Evolutionary conservation across 2,797 vertebrate species (phyloP), one percentile per base, ranked within the genome.

Genomic region (Calcarius lapponicus): DNA sequence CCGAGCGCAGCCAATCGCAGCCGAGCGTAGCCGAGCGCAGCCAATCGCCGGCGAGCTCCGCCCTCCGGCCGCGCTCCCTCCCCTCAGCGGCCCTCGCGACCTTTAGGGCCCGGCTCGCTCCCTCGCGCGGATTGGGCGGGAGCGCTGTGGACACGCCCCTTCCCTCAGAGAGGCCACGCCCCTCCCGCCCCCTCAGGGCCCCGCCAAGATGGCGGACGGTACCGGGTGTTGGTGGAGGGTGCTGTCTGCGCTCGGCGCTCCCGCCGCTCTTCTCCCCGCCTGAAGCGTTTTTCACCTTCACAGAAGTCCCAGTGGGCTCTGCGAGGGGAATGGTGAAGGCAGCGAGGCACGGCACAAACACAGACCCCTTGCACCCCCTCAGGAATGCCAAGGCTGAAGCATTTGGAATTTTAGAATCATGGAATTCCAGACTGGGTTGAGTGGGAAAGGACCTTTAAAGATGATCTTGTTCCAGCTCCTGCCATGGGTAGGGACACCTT

Each of bases 191-290:
- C 51, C 31, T 17, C 15, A 36, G 9, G 2, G 8, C 2, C 0
- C 18, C 2, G 31, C 5, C 29, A 13, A 50, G 28, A 57, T 58
- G 80, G 79, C 43, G 43, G 42, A 22, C 0, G 4, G 0, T 0
- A 1, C 0, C 0, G 2, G 3, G 11, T 5, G 4, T 4, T 0
- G 10, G 0, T 13, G 3, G 1, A 0, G 3, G 2, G 20, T 4
- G 0, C 0, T 4, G 36, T 5, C 5, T 5, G 18, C 19, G 53
- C 2, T 54, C 18, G 8, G 18, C 4, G 31, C 8, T 54, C 4
- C 31, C 8, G 53, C 53, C 4, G 5, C 9, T 4, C 5, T 10
- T 13, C 8, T 4, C 13, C 2, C 13, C 2, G 7, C 29, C 5
- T 18, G 7, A 13, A 17, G 40, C 34, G 17, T 20, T 16, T n/a